Conservation (phyloP, 2,888 invertebrate genomes). For the Spodoptera picta region DNA sequence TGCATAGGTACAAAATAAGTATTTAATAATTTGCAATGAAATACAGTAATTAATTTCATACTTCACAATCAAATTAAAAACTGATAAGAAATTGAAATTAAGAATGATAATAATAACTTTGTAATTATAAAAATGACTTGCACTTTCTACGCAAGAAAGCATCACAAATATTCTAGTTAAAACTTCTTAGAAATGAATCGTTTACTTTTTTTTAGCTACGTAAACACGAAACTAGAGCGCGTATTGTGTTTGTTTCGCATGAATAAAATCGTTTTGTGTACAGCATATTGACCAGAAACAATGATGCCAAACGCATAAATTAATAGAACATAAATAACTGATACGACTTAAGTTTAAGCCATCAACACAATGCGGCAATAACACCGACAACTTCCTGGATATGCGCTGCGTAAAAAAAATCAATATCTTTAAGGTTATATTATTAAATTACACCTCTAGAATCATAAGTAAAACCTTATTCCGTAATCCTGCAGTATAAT, state of each 20-base stretch:
- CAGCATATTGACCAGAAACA: slow-evolving; percentile 16
- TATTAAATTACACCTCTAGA: slow-evolving; percentile 9
- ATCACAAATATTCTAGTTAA: too few species aligned
- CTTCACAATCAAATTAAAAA: too few species aligned
- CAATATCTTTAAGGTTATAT: slow-evolving; percentile 68
- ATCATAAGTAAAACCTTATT: neutral
- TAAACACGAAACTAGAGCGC: slow-evolving; percentile 7
- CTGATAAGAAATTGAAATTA: too few species aligned
- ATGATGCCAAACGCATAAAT: slow-evolving; percentile 15
- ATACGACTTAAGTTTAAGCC: slow-evolving; percentile 23
- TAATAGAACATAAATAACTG: slow-evolving; percentile 10
- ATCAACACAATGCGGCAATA: slow-evolving; percentile 35
- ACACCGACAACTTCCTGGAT: slow-evolving; percentile 29
- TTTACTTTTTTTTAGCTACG: too few species aligned
- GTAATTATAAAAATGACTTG: too few species aligned
- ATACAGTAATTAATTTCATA: too few species aligned
- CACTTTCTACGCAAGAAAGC: too few species aligned
- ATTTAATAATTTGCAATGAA: too few species aligned
- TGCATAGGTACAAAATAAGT: too few species aligned
- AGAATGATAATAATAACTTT: too few species aligned
- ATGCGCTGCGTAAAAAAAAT: slow-evolving; percentile 66
- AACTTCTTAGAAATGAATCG: too few species aligned
- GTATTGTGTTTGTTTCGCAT: slow-evolving; percentile 18
- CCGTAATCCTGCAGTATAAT: neutral
- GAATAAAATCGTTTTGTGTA: slow-evolving; percentile 18